A percentile compares a stretch with the other conserved stretches of the same genome.
These are phyloP conservation scores for Myotis vivesi DNA, from an alignment of 2,797 vertebrate genomes.

Conservation along the genomic window DNA sequence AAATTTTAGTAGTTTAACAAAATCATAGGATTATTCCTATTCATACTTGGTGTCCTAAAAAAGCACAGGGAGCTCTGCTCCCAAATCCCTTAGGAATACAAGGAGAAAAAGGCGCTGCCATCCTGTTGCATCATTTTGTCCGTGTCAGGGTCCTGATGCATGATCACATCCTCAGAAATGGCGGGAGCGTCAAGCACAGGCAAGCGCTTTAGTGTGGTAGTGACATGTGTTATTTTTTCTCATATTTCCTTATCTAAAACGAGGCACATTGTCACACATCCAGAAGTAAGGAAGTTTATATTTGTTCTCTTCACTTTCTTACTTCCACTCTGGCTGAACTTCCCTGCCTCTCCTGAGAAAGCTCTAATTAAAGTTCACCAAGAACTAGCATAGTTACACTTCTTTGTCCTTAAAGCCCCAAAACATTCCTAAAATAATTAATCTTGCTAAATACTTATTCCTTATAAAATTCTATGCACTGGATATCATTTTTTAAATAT, in stretches of 20 bases:
- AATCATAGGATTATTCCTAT: neutral
- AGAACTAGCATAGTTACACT: neutral
- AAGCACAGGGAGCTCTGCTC: neutral
- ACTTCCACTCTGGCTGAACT: neutral
- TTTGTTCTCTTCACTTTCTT: neutral
- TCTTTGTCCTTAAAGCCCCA: neutral
- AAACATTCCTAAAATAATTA: neutral
- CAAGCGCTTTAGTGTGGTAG: neutral
- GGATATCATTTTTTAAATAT: neutral
- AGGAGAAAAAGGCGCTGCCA: neutral
- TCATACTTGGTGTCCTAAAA: neutral
- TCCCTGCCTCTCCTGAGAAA: neutral
- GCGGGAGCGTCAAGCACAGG: neutral
- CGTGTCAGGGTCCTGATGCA: neutral
- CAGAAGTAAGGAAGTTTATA: neutral
- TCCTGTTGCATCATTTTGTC: neutral
- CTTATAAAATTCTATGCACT: neutral
- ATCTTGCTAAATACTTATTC: neutral
- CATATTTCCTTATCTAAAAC: neutral
- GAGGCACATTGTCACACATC: neutral
- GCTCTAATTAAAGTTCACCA: neutral
- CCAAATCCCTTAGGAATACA: neutral
- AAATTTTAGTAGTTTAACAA: slow-evolving; percentile 24
- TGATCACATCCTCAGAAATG: neutral
- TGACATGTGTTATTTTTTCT: neutral